Evolutionary conservation across 2,888 invertebrate genomes (phyloP).

Genomic region (Noctua fimbriata): DNA sequence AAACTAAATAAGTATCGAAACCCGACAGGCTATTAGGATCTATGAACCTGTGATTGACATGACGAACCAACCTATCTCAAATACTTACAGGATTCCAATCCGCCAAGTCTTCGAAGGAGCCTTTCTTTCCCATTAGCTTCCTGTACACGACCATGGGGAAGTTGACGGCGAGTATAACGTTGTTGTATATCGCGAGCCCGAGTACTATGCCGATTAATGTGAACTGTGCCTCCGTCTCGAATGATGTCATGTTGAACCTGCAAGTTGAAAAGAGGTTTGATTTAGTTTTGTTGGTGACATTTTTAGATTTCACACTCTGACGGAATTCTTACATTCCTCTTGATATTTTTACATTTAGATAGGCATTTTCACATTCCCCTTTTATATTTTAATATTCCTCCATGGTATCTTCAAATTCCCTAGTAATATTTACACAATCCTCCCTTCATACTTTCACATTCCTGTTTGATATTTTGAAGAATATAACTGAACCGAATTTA

Average conservation of each 20-base stretch:
- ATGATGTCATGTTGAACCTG: constrained; percentile 98
- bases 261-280: not conserved
- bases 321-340: not conserved
- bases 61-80: not conserved
- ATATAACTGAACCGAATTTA: not conserved
- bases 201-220: constrained; percentile 98
- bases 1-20: not conserved
- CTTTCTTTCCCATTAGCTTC: constrained; percentile 97
- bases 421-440: not conserved
- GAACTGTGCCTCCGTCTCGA: constrained; percentile 98
- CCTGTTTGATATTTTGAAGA: not conserved
- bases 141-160: constrained; percentile 99
- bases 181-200: constrained; percentile 98
- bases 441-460: not conserved
- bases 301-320: not conserved
- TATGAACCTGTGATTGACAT: not conserved
- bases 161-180: constrained; percentile 97
- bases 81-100: constrained; percentile 96
- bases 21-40: not conserved
- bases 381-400: not conserved
- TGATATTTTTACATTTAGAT: not conserved
- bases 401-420: not conserved
- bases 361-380: not conserved
- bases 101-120: constrained; percentile 95
- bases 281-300: not conserved